Evolutionary conservation across 2,113 vertebrate genomes (phyloP), one percentile per base, ranked within the genome.

Genomic region (Trogon melanurus): DNA sequence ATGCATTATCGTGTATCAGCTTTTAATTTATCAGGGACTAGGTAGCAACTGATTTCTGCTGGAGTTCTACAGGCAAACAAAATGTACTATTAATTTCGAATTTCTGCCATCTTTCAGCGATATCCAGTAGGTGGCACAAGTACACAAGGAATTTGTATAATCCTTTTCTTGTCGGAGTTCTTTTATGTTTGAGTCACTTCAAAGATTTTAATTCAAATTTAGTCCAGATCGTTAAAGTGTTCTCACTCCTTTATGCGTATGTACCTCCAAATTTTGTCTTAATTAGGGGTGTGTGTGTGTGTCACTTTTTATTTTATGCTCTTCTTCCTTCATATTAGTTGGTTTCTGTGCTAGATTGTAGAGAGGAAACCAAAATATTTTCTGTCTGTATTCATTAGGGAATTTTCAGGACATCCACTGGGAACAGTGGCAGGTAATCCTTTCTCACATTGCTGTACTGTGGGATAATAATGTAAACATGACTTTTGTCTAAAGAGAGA

Each of bases 91-190:
- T 38, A 26, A 38, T 13, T 47, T 26, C 16, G 17, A 16, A 22
- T 32, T 75, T 71, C 67, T 79, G 10, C 53, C 0, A 0, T 54
- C 2, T 1, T 72, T 85, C 44, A 44, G 4, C 21, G 51, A 9
- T 19, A 65, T 25, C 89, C 96, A 89, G 86, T 79, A 97, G 96
- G 57, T 95, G 96, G 95, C 91, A 87, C 2, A 71, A 93, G 19
- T 41, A 51, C 22, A 32, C 57, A 91, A 92, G 34, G 19, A 78
- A 79, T 53, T 95, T 87, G 26, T 57, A 16, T 6, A 44, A 10
- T 60, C 36, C 6, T 75, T 95, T 96, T 97, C 86, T 97, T 96
- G 58, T 95, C 91, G 94, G 96, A 91, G 94, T 92, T 91, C 34
- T 87, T 95, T 95, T 87, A 86, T 93, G 32, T 71, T 95, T 74